Evolutionary conservation across 2,797 vertebrate species (phyloP).

Genomic region (Halcyon smyrnensis): DNA sequence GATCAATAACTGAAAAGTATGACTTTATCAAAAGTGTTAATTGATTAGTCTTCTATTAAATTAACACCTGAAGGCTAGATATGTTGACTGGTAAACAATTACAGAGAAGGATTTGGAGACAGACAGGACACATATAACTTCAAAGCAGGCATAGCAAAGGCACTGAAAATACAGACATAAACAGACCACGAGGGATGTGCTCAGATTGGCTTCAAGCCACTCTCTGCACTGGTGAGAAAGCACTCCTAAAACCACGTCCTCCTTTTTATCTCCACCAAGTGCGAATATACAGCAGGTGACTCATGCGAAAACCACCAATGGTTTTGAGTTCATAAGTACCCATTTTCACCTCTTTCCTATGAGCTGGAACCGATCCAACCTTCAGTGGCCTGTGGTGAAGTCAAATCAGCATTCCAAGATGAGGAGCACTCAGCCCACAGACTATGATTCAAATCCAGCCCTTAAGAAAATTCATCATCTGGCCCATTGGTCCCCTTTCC

Average conservation of each 20-base stretch:
- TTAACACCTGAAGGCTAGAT: background rate
- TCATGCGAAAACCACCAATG: background rate
- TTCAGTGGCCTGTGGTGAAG: background rate
- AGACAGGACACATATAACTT: fast-evolving
- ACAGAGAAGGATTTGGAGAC: background rate
- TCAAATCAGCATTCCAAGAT: background rate
- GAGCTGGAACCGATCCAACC: background rate
- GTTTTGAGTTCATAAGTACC: background rate
- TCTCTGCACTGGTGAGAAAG: background rate
- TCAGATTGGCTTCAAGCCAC: background rate
- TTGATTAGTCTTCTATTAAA: background rate
- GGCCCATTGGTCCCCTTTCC: background rate
- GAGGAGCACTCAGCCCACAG: background rate
- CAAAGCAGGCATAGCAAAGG: background rate
- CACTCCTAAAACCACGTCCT: background rate
- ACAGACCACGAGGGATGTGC: background rate
- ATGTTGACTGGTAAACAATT: background rate
- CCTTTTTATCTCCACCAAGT: background rate
- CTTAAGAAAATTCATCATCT: background rate
- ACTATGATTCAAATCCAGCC: background rate
- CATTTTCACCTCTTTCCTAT: background rate
- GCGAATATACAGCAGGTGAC: background rate
- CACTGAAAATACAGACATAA: background rate
- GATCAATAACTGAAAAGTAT: background rate
- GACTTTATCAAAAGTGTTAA: background rate